Evolutionary conservation across 2,113 vertebrate species (phyloP).

Genomic region (Artemisiospiza belli): DNA sequence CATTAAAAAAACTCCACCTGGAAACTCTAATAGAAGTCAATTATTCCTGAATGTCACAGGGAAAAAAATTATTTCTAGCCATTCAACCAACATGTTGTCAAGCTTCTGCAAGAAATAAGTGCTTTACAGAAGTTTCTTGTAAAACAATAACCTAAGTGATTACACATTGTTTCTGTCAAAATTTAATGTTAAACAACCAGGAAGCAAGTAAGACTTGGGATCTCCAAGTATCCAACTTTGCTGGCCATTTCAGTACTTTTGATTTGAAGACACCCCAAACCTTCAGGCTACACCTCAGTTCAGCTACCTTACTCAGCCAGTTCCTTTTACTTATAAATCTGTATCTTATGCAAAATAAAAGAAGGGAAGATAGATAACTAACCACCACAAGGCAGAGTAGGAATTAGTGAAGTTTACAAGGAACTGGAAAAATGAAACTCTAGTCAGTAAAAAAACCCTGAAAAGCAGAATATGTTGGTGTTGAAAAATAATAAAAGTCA

Average conservation of each 20-base stretch:
- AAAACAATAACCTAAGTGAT: not conserved
- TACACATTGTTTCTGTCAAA: not conserved
- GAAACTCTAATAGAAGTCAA: not conserved
- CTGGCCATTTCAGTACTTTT: not conserved
- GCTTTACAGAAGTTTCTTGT: not conserved
- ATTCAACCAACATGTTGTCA: not conserved
- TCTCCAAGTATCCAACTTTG: not conserved
- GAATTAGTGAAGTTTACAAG: not conserved
- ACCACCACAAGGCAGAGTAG: not conserved
- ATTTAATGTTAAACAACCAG: not conserved
- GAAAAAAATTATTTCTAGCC: not conserved
- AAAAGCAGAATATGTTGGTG: not conserved
- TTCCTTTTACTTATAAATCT: not conserved
- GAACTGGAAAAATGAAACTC: not conserved
- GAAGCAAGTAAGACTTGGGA: not conserved
- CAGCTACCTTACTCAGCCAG: not conserved
- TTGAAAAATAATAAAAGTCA: not conserved
- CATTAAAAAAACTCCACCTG: not conserved
- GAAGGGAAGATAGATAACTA: not conserved
- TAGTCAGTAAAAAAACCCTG: not conserved
- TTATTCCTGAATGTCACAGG: not conserved
- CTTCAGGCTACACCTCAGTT: not conserved
- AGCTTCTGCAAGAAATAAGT: not conserved
- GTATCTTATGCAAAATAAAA: not conserved
- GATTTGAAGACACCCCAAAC: not conserved